Percentiles rank a stretch among this genome's conserved stretches.
These are phyloP conservation scores for Columba guinea DNA, from an alignment of 2,797 vertebrate genomes.

Conservation along the genomic window DNA sequence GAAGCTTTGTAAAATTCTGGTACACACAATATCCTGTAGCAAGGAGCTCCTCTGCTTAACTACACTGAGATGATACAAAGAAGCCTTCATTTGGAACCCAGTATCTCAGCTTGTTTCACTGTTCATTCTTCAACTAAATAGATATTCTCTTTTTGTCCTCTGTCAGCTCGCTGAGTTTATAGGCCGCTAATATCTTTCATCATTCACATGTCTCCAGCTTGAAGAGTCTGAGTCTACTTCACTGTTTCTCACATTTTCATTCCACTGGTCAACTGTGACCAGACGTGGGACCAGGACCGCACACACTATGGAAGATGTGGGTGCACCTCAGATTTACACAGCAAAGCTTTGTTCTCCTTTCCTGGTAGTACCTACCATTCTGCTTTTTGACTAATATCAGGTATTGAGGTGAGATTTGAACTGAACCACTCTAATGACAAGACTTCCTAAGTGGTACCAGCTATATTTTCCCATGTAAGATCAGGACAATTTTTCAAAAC, in stretches of 20 bases:
- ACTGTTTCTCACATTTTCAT: fast-evolving
- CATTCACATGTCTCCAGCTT: neutral
- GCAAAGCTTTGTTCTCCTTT: neutral
- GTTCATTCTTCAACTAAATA: neutral
- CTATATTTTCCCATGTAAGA: neutral
- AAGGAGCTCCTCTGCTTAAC: neutral
- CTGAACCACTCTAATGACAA: neutral
- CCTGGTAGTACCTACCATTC: neutral
- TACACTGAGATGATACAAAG: neutral
- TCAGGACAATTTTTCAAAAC: neutral
- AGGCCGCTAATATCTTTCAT: neutral
- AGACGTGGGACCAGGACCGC: neutral
- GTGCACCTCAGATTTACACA: neutral
- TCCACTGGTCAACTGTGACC: neutral
- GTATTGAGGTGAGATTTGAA: neutral
- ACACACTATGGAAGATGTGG: neutral
- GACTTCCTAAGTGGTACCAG: neutral
- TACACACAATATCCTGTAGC: neutral
- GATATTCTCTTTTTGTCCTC: neutral
- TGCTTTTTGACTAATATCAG: neutral
- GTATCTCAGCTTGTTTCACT: neutral
- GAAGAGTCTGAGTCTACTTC: neutral
- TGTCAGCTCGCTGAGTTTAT: neutral
- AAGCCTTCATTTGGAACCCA: neutral
- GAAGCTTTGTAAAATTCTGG: neutral